Base-by-base conservation (phyloP, 2,888 invertebrate species). In the Zelleria hepariella region DNA sequence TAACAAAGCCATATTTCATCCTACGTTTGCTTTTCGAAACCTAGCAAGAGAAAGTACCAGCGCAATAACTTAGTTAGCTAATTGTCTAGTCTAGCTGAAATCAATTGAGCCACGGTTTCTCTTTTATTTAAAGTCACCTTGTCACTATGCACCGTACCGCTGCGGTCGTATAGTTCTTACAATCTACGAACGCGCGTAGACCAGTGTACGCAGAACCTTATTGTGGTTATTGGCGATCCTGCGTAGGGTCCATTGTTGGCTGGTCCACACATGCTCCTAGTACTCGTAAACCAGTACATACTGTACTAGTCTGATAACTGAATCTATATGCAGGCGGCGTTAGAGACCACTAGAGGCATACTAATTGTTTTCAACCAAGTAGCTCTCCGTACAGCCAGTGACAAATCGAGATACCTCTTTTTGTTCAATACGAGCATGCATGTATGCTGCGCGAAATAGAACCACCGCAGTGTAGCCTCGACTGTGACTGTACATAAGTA, bases 41-140 rank as follows among this genome's bases (percentile, higher is more conserved):
- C 32, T 10, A 42, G 15, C 32, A 42, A 42, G 32, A 42, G 32
- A 42, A 42, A 42, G 32, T 42, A 10, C 15, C 32, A 42, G 10
- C 32, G 32, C 32, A 42, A 42, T 42, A 42, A 42, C 15, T 42
- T 42, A 42, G 32, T 15, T 42, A 42, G 15, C 15, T 42, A 5
- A 15, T 10, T 42, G 15, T 15, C 10, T 15, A 42, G 32, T 42
- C 32, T 42, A 42, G 51, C 51, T 10, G 32, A 49, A 56, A 56
- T 56, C 59, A 48, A 23, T 55, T 54, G 10, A 21, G 49, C 49
- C 49, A 48, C n/a, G 51, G 59, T 59, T 59, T 59, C 55, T 49
- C 55, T 59, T 56, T 59, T 56, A 27, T 20, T 58, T 49, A 18
- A 7, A 54, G 15, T 42, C 15, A 15, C 32, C 32, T 42, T 42